Evolutionary conservation across 2,888 invertebrate genomes (phyloP).

Genomic region (Neelides folsomi): DNA sequence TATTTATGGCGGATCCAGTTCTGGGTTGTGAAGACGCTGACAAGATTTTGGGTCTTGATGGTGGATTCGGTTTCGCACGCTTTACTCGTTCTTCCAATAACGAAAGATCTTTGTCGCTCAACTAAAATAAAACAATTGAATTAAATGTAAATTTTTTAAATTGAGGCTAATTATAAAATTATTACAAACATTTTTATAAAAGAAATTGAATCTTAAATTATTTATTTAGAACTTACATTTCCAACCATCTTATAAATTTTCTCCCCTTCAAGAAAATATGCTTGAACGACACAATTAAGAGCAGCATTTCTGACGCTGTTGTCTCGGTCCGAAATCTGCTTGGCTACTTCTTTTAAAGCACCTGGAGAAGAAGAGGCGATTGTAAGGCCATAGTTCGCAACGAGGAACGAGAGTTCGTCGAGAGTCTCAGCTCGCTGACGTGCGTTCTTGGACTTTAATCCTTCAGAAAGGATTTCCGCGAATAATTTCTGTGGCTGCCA

Average conservation of each 20-base stretch:
- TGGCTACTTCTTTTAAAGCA: constrained; percentile 78
- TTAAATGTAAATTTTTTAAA: background rate
- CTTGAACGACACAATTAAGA: constrained; percentile 80
- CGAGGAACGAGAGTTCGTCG: constrained; percentile 73
- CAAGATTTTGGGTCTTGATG: no score
- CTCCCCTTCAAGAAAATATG: constrained; percentile 81
- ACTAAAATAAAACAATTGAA: constrained; percentile 36
- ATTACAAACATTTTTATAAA: no score
- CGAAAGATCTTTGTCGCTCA: constrained; percentile 87
- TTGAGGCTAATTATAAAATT: no score
- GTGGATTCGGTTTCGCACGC: constrained; percentile 60
- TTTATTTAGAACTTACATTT: constrained; percentile 46
- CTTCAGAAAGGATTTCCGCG: constrained; percentile 72
- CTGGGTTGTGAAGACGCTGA: no score
- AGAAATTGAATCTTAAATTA: background rate
- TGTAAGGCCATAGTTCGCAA: constrained; percentile 69
- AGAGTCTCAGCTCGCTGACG: constrained; percentile 91
- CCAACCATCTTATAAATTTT: constrained; percentile 81
- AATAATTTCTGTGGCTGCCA: constrained; percentile 83
- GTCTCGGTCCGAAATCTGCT: constrained; percentile 90
- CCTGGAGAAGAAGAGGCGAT: constrained; percentile 66
- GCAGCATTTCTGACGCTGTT: constrained; percentile 92
- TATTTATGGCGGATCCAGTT: no score
- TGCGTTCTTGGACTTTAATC: constrained; percentile 90
- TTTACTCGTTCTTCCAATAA: constrained; percentile 92